Evolutionary conservation across 2,888 invertebrate genomes (phyloP).

Genomic region (Pollenia labialis): DNA sequence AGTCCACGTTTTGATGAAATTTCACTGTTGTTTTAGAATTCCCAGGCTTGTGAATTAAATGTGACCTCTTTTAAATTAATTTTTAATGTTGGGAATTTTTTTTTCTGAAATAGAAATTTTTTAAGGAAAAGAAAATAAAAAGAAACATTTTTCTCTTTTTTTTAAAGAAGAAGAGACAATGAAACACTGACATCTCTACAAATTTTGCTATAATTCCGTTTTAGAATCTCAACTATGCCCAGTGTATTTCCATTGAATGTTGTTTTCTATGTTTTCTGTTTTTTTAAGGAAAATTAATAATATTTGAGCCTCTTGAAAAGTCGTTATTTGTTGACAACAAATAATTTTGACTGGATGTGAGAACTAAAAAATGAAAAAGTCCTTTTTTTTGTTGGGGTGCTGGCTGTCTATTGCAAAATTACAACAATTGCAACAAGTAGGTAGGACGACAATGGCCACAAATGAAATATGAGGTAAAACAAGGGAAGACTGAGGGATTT

Average conservation of each 20-base stretch:
- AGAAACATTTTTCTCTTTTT: not conserved
- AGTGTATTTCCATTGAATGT: not conserved
- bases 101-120: not conserved
- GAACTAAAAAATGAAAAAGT: constrained; percentile 36
- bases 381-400: constrained; percentile 21
- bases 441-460: constrained; percentile 16
- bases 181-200: constrained; percentile 51
- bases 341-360: constrained; percentile 49
- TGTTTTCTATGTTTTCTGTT: not conserved
- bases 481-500: constrained; percentile 38
- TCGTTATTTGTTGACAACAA: constrained; percentile 62
- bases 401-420: constrained; percentile 48
- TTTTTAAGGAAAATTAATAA: constrained; percentile 48
- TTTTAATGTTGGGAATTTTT: constrained; percentile 57
- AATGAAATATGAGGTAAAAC: constrained; percentile 61
- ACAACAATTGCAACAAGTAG: constrained; percentile 64
- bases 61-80: constrained; percentile 46
- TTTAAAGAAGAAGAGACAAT: constrained; percentile 3
- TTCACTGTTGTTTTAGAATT: constrained; percentile 3
- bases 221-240: constrained; percentile 33
- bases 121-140: constrained; percentile 20
- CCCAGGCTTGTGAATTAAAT: constrained; percentile 34
- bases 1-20: constrained; percentile 43
- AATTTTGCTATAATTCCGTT: constrained; percentile 56
- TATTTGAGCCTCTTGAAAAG: constrained; percentile 69